These are phyloP conservation scores for Notolepis coatsorum DNA, from an alignment of 2,797 vertebrate species.

Conservation along the genomic window DNA sequence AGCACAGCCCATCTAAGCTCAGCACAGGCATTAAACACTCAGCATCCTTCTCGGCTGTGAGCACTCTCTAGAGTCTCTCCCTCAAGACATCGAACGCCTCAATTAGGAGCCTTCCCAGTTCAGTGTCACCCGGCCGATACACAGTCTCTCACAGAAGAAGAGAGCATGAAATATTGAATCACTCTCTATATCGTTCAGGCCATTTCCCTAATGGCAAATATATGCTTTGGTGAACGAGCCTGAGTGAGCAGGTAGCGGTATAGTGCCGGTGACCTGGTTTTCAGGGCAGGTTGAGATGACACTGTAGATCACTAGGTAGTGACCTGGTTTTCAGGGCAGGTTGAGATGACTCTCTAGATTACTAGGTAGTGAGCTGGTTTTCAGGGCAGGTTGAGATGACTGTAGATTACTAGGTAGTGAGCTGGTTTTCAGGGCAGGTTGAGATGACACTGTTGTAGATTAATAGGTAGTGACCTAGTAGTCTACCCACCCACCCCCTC, in stretches of 20 bases:
- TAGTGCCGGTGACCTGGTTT: slow-evolving; percentile 51
- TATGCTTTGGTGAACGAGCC: too few relatives aligned
- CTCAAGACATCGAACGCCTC: background rate
- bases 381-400: too few relatives aligned
- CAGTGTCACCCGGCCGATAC: slow-evolving; percentile 15
- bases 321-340: slow-evolving; percentile 50
- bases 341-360: too few relatives aligned
- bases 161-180: slow-evolving; percentile 61
- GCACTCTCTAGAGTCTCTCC: background rate
- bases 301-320: too few relatives aligned
- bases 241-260: slow-evolving; percentile 7
- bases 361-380: slow-evolving; percentile 63
- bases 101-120: background rate
- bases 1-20: too few relatives aligned
- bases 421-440: slow-evolving; percentile 45
- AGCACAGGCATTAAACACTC: background rate
- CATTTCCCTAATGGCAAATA: slow-evolving; percentile 36
- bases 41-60: background rate
- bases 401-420: too few relatives aligned
- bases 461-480: slow-evolving; percentile 60
- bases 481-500: too few relatives aligned
- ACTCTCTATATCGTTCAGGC: slow-evolving; percentile 39
- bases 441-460: too few relatives aligned
- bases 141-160: slow-evolving; percentile 7
- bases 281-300: too few relatives aligned